Base-by-base conservation (phyloP, 1,140 invertebrate species). In the Akabosia matsudoensis region DNA sequence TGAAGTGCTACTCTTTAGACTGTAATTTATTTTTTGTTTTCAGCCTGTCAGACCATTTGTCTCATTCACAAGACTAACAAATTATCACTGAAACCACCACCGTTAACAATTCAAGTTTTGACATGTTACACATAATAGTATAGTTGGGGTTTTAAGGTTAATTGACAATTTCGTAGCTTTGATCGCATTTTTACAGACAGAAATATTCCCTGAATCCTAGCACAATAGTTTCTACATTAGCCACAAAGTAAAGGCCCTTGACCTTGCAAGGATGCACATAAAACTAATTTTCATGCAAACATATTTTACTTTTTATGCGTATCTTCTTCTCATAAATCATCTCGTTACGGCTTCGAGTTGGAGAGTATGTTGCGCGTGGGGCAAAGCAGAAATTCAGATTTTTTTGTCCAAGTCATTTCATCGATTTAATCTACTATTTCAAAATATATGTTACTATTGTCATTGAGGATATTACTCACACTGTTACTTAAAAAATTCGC, bases 181-280 rank as follows among this genome's bases (percentile, higher is more conserved):
- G 7, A 45, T 45, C 37, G 7, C 37, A 45, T 45, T 45, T 45
- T 45, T 45, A 45, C 61, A 67, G 28, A 7, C 61, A 67, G 24
- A 30, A 7, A 24, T 16, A 22, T 24, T 24, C 7, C 13, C 24
- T 45, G 37, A 7, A 45, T 45, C 18, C 18, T 45, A 45, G 7
- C 18, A 45, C n/a, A n/a, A n/a, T n/a, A n/a, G n/a, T n/a, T n/a
- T n/a, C 37, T 45, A 45, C 18, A 45, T 18, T 18, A 45, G 7
- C 18, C 37, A 45, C 37, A 45, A 45, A 56, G n/a, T n/a, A 24
- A 28, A 67, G 61, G 61, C 61, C 61, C 61, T 67, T 67, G 61
- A 67, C 61, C 61, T 67, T 67, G 61, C 61, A 67, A 67, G 61
- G 61, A 67, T 30, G 22, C 61, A 30, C 61, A 13, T 67, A 61